Percentiles rank a stretch among this genome's conserved stretches.
Conservation (phyloP, 2,797 vertebrate species). For the Morus bassanus region DNA sequence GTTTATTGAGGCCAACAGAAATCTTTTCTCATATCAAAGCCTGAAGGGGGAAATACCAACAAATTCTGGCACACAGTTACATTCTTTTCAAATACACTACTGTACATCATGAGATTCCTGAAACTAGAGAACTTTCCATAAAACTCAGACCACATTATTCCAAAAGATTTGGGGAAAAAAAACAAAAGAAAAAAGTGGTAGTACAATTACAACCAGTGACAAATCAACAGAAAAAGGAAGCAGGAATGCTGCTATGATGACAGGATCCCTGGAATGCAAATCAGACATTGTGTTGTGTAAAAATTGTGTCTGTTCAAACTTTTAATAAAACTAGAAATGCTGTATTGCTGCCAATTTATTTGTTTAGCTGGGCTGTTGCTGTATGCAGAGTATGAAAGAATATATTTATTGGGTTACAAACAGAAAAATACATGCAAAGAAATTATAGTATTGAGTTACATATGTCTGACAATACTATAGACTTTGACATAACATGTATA, state of each 20-base stretch:
- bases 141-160: slow-evolving; percentile 23
- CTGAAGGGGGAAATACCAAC: slow-evolving; percentile 5
- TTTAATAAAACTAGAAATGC: neutral
- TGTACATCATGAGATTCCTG: neutral
- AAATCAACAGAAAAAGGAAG: neutral
- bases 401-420: neutral
- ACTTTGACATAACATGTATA: neutral
- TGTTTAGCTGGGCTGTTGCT: neutral
- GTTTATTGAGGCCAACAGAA: slow-evolving; percentile 29
- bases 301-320: neutral
- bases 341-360: neutral
- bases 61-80: slow-evolving; percentile 1
- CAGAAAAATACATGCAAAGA: neutral
- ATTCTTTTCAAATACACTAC: slow-evolving; percentile 5
- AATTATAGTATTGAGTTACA: neutral
- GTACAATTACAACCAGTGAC: neutral
- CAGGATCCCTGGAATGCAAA: neutral
- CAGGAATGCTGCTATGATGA: neutral
- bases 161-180: neutral
- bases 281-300: neutral
- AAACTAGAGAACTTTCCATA: slow-evolving; percentile 16
- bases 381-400: neutral
- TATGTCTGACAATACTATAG: neutral
- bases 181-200: neutral
- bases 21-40: slow-evolving; percentile 25